Base-by-base conservation (phyloP, 2,797 vertebrate species). In the Serranus cabrilla region DNA sequence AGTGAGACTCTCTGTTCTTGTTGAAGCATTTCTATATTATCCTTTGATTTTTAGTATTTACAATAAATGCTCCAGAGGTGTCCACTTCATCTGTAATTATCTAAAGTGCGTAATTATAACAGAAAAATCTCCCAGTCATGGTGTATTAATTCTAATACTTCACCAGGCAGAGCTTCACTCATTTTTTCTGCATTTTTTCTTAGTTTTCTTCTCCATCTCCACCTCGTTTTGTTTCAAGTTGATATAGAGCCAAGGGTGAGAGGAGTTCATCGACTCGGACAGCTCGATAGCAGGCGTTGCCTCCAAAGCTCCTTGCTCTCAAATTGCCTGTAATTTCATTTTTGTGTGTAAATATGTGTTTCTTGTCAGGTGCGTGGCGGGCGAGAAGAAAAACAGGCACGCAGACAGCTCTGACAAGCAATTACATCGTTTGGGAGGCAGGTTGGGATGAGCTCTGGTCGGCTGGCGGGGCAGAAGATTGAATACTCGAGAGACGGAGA, bases 381-480 rank as follows among this genome's bases (percentile, higher is more conserved):
- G 87, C 37, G 25, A 71, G 83, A 68, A 68, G 79, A 81, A 76
- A 84, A 90, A 87, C 89, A 85, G 80, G 71, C 78, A 56, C 42
- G 66, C 74, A 50, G 91, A 93, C 91, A 93, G 84, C 71, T 83
- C 85, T 92, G 93, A 94, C 94, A 95, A 89, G 89, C 92, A 93
- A 95, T 94, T 94, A 94, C 85, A 83, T 79, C 69, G 43, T 93
- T 86, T 81, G 63, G 81, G 83, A 78, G 80, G 80, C 77, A 80
- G 80, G 78, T 60, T 31, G 76, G 71, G 80, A 91, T 69, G 80
- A 83, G 87, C 80, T 81, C 58, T 21, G 65, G 64, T 62, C 46
- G 42, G 72, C 62, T 20, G 64, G 51, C n/a, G 23, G 47, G 74
- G 54, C 61, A 64, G 40, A 62, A 47, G 59, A 80, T 70, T 71